Conservation (phyloP, 1,140 invertebrate species). For the Caenorhabditis latens region DNA sequence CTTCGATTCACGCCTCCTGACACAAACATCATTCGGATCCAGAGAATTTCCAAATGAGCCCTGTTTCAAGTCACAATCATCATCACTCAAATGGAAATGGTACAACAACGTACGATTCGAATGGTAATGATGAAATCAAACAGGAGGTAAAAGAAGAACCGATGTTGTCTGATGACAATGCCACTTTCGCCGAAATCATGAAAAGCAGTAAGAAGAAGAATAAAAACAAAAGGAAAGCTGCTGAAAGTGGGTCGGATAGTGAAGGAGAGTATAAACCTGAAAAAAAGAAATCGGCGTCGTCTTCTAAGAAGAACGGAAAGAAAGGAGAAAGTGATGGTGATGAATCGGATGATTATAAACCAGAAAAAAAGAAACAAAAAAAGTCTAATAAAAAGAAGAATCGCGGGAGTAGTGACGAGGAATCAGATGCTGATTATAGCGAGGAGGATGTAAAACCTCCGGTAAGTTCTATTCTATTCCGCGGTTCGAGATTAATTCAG, state of each 20-base stretch:
- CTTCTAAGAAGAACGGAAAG: slow-evolving; percentile 50
- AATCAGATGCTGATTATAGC: slow-evolving; percentile 29
- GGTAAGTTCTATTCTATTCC: neutral
- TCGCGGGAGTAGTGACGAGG: slow-evolving; percentile 45
- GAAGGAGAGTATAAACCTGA: slow-evolving; percentile 60
- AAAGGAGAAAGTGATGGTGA: slow-evolving; percentile 45
- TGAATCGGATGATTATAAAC: slow-evolving; percentile 64
- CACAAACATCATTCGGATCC: neutral
- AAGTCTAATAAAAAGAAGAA: slow-evolving; percentile 17
- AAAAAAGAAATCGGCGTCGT: slow-evolving; percentile 28
- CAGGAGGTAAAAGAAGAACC: slow-evolving; percentile 55
- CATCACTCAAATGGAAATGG: slow-evolving; percentile 23
- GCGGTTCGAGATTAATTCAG: neutral
- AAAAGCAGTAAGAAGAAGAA: slow-evolving; percentile 50
- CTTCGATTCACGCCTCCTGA: neutral
- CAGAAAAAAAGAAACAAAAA: slow-evolving; percentile 51
- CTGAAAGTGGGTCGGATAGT: neutral
- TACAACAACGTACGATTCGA: neutral
- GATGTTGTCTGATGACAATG: slow-evolving; percentile 16
- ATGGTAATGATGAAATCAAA: slow-evolving; percentile 52
- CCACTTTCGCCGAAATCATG: neutral
- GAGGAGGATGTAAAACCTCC: slow-evolving; percentile 26
- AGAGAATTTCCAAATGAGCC: neutral
- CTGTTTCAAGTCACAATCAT: neutral
- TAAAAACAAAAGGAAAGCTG: slow-evolving; percentile 44